These are phyloP conservation scores for Leucoraja ocellata DNA, from an alignment of 2,797 vertebrate genomes.

Conservation along the genomic window DNA sequence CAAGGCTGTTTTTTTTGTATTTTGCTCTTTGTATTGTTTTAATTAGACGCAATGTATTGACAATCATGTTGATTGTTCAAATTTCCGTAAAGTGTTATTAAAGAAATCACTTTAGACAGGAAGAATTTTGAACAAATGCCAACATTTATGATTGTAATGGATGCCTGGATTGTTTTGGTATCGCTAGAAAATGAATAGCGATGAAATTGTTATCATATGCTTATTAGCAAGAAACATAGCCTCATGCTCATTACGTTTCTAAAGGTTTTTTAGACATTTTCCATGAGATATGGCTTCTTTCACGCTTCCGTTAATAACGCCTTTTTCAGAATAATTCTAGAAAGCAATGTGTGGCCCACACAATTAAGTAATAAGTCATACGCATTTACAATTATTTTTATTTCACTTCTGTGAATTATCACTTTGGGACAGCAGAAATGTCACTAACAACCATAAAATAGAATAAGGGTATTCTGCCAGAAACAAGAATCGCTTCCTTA, in stretches of 20 bases:
- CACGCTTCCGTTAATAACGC: not conserved
- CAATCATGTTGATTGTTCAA: not conserved
- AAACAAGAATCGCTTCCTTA: not conserved
- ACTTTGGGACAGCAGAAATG: conserved; percentile 36
- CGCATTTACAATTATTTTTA: conserved; percentile 26
- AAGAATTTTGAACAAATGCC: not conserved
- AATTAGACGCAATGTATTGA: not conserved
- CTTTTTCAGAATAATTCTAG: not conserved
- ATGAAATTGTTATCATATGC: not conserved
- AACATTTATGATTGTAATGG: not conserved
- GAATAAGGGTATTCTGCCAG: not conserved
- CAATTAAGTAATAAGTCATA: conserved; percentile 32
- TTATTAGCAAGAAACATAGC: conserved; percentile 20
- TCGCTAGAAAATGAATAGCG: not conserved
- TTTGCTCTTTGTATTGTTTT: not conserved
- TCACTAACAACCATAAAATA: conserved; percentile 23
- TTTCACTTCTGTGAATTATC: conserved; percentile 31
- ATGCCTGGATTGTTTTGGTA: not conserved
- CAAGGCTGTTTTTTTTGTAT: not conserved
- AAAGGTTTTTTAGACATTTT: conserved; percentile 23
- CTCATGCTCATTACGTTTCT: conserved; percentile 23
- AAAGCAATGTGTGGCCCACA: conserved; percentile 7
- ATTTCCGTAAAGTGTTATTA: not conserved
- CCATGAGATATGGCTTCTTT: not conserved
- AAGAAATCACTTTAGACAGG: not conserved